These are phyloP conservation scores for Boleophthalmus pectinirostris DNA, from an alignment of 2,113 vertebrate genomes.

Conservation along the genomic window DNA sequence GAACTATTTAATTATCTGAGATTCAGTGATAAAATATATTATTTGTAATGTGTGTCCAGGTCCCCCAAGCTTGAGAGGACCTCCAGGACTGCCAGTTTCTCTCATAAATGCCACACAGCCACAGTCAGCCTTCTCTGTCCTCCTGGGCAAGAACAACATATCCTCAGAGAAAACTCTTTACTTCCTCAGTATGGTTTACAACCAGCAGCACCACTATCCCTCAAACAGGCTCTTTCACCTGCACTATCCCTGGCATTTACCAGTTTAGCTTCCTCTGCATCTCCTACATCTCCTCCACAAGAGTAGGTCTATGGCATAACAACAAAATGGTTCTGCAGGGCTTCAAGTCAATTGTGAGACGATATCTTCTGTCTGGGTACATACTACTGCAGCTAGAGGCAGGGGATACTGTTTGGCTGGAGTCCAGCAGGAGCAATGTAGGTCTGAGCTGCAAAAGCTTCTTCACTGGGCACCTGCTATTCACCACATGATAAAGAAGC, in stretches of 20 bases:
- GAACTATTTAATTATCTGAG: not conserved
- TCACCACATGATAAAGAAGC: slow-evolving; percentile 7
- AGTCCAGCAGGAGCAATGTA: not conserved
- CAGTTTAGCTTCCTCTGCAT: slow-evolving; percentile 49
- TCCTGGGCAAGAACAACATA: not conserved
- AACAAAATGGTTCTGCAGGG: not conserved
- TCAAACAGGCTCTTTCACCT: slow-evolving; percentile 22
- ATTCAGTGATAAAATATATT: too few relatives aligned
- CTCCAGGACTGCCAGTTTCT: slow-evolving; percentile 10
- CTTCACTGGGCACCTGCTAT: slow-evolving; percentile 42
- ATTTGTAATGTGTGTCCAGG: slow-evolving; percentile 36
- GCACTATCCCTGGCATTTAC: slow-evolving; percentile 35
- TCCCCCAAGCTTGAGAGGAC: slow-evolving; percentile 35
- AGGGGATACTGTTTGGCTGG: slow-evolving; percentile 41
- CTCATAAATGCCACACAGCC: slow-evolving; percentile 19
- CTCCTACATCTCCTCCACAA: too few relatives aligned
- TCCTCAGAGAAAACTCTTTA: slow-evolving; percentile 12
- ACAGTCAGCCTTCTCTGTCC: slow-evolving; percentile 39
- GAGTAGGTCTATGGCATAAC: slow-evolving; percentile 1
- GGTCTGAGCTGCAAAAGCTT: slow-evolving; percentile 29
- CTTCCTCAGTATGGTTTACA: slow-evolving; percentile 36
- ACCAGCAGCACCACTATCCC: slow-evolving; percentile 44
- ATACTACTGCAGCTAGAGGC: slow-evolving; percentile 2
- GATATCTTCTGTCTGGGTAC: slow-evolving; percentile 18
- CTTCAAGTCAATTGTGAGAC: not conserved